Conservation (phyloP, 2,113 vertebrate species). For the Sigmodon hispidus region DNA sequence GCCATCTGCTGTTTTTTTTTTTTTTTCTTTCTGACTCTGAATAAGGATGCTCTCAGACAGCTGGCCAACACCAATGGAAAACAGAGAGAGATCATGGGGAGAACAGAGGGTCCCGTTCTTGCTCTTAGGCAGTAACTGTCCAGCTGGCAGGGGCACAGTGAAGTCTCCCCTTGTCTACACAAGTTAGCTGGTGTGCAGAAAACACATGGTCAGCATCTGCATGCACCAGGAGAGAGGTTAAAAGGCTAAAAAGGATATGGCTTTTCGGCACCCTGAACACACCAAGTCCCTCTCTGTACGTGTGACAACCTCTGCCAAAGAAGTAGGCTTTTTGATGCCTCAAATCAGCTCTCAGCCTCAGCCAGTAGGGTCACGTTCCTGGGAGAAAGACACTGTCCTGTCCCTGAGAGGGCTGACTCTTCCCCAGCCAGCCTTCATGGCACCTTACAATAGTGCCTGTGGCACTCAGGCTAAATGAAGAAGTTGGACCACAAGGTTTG, state of each 20-base stretch:
- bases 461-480: slow-evolving; percentile 51
- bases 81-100: neutral
- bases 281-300: neutral
- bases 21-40: slow-evolving; percentile 11
- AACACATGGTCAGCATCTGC: slow-evolving; percentile 27
- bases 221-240: neutral
- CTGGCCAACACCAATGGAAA: slow-evolving; percentile 32
- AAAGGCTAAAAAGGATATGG: slow-evolving; percentile 64
- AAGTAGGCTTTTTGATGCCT: slow-evolving; percentile 5
- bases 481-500: slow-evolving; percentile 61
- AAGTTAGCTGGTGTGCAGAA: neutral
- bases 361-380: neutral
- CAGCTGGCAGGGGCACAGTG: slow-evolving; percentile 1
- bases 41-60: slow-evolving; percentile 37
- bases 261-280: slow-evolving; percentile 16
- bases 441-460: neutral
- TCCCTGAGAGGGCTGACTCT: neutral
- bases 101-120: slow-evolving; percentile 18
- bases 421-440: neutral
- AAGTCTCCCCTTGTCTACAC: neutral
- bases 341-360: neutral
- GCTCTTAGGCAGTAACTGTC: slow-evolving; percentile 14
- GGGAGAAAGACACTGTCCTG: neutral
- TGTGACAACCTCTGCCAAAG: neutral
- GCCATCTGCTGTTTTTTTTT: slow-evolving; percentile 46